Percentiles rank a stretch among this genome's conserved stretches.
Evolutionary conservation across 2,113 vertebrate genomes (phyloP).

Genomic region (Myrmecobius fasciatus): DNA sequence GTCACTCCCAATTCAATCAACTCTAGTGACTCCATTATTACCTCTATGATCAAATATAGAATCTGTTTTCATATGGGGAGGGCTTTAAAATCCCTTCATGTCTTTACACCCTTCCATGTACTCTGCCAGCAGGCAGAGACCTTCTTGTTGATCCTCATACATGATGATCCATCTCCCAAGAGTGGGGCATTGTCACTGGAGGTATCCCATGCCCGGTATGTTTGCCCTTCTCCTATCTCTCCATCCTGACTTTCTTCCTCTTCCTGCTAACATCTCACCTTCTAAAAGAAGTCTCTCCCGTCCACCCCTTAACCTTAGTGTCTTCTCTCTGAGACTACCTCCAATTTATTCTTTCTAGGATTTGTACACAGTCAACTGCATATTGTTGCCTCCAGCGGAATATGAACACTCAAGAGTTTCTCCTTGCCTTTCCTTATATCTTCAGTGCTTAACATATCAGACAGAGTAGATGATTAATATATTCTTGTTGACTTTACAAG

Average conservation of each 20-base stretch:
- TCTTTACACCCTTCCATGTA: background rate
- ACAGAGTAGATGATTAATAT: background rate
- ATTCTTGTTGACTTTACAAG: background rate
- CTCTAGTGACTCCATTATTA: background rate
- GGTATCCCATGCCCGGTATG: background rate
- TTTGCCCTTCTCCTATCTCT: background rate
- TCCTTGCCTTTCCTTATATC: background rate
- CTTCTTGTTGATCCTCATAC: background rate
- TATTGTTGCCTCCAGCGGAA: background rate
- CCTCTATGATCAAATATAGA: background rate
- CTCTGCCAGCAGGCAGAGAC: background rate
- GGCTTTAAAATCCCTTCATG: background rate
- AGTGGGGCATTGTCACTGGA: too few species aligned
- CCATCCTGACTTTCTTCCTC: too few species aligned
- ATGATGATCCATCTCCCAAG: background rate
- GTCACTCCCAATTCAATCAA: background rate
- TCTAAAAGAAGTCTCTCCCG: background rate
- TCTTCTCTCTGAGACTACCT: background rate
- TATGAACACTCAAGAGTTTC: background rate
- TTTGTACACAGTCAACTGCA: background rate
- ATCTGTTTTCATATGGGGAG: background rate
- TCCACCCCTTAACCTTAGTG: background rate
- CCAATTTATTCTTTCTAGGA: background rate
- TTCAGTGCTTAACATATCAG: background rate
- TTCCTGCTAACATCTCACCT: background rate